Evolutionary conservation across 1,140 invertebrate genomes (phyloP), one percentile per base, ranked within the genome.

Genomic region (Babylonia areolata): DNA sequence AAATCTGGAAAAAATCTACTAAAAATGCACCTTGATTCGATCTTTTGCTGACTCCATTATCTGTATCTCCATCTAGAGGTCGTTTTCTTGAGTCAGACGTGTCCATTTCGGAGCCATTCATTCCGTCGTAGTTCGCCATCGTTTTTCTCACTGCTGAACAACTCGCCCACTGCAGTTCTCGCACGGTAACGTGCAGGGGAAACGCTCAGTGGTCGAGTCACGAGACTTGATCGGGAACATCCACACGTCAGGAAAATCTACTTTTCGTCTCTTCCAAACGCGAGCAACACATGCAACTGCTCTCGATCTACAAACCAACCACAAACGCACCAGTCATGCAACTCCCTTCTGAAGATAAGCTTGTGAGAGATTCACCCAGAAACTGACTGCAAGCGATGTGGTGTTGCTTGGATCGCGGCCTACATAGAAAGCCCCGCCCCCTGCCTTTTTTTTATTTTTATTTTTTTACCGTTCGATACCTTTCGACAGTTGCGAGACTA

Each of bases 21-120:
- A 92, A 90, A 98, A 97, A 97, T 96, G 96, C 96, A 93, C 97
- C 97, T 95, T 97, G 97, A 95, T 97, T 97, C 88, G 97, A 97
- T 94, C 97, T 96, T 95, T 98, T 97, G 88, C 97, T 97, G 91
- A 97, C 96, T 90, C 97, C 97, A 95, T 97, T 97, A 94, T 97
- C 97, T 90, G 96, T 96, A 95, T 97, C 97, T 90, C 96, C 96
- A 95, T 97, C 97, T 91, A 97, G 95, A 87, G 97, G 97, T 94
- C 97, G 96, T 96, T 97, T 97, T 95, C 97, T 91, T 89, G 94
- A 94, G 92, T 94, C 94, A 85, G 92, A 92, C 89, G 93, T 93
- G 90, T 94, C 94, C 92, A 93, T 93, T 87, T 93, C 93, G 87
- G 91, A 91, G 88, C 91, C 92, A 91, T 92, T 93, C 91, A 93